Evolutionary conservation across 2,888 invertebrate genomes (phyloP), one percentile per base, ranked within the genome.

Genomic region (Allophyes oxyacanthae): DNA sequence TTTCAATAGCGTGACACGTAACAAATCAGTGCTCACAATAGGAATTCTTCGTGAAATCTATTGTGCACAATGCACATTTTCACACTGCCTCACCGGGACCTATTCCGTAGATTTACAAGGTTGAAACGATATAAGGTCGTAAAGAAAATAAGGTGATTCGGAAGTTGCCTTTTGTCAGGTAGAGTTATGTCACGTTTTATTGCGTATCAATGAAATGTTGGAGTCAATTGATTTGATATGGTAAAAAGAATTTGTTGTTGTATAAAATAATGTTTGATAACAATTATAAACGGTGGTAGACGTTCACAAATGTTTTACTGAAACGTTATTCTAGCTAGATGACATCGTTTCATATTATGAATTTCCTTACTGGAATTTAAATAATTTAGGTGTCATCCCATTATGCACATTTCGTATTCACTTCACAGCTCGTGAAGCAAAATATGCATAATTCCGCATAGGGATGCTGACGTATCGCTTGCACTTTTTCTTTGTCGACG

Each of bases 401-500:
- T 67, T 72, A 64, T 60, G 32, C 59, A 50, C 42, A 60, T 66
- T 63, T 50, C 48, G 42, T 64, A 72, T 69, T 68, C 63, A 68
- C 54, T 65, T 67, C n/a, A 28, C 64, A 58, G 20, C 49, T 62
- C 43, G 50, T 38, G 57, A 60, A 60, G 51, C 50, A 41, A 37
- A 64, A 67, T 72, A 65, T 74, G 67, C 79, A 79, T 81, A 74
- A 78, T 75, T 74, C 66, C 54, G 59, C 49, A 60, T 46, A 63
- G 70, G 67, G 65, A 65, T 67, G 64, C 68, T 80, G 75, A 81
- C 67, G 69, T 72, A 83, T 82, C 66, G 76, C 72, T 76, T 75
- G 78, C 81, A 78, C 77, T 82, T 84, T 80, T 82, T 84, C 79
- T 77, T 76, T 84, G 83, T 77, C 82, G 67, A 54, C 58, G 58